These are phyloP conservation scores for Dermolepida albohirtum DNA, from an alignment of 2,888 invertebrate species.

Conservation along the genomic window DNA sequence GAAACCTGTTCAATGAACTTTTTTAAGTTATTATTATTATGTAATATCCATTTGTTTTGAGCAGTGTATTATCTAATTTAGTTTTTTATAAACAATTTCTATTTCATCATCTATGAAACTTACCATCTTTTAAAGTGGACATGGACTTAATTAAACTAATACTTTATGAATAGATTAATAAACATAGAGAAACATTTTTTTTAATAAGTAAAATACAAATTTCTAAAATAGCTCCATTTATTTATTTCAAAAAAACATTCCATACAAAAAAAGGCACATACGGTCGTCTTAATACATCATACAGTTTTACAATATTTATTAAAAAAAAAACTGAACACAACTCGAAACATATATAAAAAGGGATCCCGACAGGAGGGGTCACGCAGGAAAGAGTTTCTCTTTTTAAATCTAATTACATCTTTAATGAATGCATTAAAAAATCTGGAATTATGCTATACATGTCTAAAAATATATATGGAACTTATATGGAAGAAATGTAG, in stretches of 20 bases:
- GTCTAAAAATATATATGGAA: conserved; percentile 25
- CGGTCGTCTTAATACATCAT: conserved; percentile 48
- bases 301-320: conserved; percentile 7
- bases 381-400: too few relatives aligned
- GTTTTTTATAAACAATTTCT: too few relatives aligned
- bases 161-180: background rate
- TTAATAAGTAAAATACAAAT: conserved; percentile 39
- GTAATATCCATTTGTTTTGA: too few relatives aligned
- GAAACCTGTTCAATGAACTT: too few relatives aligned
- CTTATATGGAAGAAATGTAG: conserved; percentile 11
- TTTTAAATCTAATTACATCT: too few relatives aligned
- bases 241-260: conserved; percentile 51
- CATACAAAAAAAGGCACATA: conserved; percentile 56
- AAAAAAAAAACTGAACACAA: conserved; percentile 38
- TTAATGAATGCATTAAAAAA: background rate
- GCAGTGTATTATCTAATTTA: too few relatives aligned
- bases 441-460: background rate
- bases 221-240: conserved; percentile 52
- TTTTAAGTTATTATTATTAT: too few relatives aligned
- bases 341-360: conserved; percentile 22
- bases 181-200: too few relatives aligned
- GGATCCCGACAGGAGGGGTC: too few relatives aligned
- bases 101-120: background rate
- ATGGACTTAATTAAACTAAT: too few relatives aligned
- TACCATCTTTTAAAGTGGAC: background rate